phyloP scores from a whole-genome alignment of 2,797 vertebrate species.

The Synaphobranchus kaupii region DNA sequence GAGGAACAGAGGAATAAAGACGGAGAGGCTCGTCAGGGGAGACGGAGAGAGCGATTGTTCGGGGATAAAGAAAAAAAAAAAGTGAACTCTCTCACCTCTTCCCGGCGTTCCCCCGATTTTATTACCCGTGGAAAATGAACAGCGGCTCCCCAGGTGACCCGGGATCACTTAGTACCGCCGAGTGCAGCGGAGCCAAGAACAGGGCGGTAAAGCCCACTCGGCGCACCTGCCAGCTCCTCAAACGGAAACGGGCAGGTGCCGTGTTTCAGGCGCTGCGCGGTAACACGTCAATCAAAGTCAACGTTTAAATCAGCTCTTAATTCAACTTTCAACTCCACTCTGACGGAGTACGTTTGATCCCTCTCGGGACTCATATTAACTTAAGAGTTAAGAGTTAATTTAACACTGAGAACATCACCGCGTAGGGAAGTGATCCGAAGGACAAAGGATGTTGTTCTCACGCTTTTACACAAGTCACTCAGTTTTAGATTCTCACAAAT shows the following conservation, averaged over 20 bases:
- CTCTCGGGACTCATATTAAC: not conserved
- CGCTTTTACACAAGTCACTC: not conserved
- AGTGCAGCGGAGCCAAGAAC: not conserved
- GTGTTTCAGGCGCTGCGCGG: no score
- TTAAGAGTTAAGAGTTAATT: not conserved
- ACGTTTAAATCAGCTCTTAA: no score
- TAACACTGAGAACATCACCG: not conserved
- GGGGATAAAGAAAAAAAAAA: not conserved
- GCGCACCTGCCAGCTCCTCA: not conserved
- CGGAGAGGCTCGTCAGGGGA: not conserved
- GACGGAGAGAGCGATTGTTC: not conserved
- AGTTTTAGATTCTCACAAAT: not conserved
- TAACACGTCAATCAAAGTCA: no score
- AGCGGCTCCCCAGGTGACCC: conserved; percentile 10
- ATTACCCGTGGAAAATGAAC: conserved; percentile 27
- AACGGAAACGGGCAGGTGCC: not conserved
- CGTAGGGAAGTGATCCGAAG: not conserved
- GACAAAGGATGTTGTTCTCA: not conserved
- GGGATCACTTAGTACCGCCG: conserved; percentile 22
- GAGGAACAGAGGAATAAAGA: not conserved
- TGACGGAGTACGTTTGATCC: not conserved
- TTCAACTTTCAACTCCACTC: no score
- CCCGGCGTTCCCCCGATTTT: conserved; percentile 6
- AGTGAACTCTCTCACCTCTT: not conserved
- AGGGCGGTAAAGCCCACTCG: not conserved